Percentiles rank a stretch among this genome's conserved stretches.
Conservation (phyloP, 1,140 invertebrate genomes). For the Leptinotarsa undecemlineata region DNA sequence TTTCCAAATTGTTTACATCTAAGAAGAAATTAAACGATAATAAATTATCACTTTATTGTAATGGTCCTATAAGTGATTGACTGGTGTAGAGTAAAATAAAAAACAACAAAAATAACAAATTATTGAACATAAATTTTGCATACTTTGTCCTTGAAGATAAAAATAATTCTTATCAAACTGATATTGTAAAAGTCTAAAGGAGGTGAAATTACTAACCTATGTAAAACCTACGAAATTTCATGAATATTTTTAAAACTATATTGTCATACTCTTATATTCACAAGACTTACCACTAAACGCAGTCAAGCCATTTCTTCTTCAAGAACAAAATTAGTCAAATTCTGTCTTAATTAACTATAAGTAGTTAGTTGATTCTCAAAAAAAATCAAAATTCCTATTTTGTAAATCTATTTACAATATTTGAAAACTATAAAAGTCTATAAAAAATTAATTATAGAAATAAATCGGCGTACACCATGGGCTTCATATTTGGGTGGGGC, state of each 20-base stretch:
- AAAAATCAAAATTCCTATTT: constrained; percentile 20
- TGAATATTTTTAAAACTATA: too few species aligned
- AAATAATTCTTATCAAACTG: background rate
- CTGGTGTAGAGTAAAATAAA: background rate
- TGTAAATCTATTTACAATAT: background rate
- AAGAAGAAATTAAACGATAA: constrained; percentile 13
- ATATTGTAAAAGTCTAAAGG: too few species aligned
- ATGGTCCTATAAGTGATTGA: constrained; percentile 22
- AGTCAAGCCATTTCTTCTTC: background rate
- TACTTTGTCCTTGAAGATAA: background rate
- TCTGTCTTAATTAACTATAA: background rate
- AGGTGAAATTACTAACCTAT: too few species aligned
- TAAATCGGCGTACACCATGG: constrained; percentile 92
- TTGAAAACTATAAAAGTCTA: constrained; percentile 21
- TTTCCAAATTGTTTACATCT: constrained; percentile 15
- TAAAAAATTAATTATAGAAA: constrained; percentile 54
- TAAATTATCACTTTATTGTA: constrained; percentile 28
- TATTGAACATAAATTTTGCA: background rate
- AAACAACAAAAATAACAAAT: constrained; percentile 12
- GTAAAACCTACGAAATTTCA: too few species aligned
- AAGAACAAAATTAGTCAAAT: background rate
- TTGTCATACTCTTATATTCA: background rate
- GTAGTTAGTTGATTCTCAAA: background rate
- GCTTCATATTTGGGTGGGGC: constrained; percentile 95
- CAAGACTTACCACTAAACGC: background rate